phyloP scores from a whole-genome alignment of 1,140 invertebrate species.

The Apis dorsata region DNA sequence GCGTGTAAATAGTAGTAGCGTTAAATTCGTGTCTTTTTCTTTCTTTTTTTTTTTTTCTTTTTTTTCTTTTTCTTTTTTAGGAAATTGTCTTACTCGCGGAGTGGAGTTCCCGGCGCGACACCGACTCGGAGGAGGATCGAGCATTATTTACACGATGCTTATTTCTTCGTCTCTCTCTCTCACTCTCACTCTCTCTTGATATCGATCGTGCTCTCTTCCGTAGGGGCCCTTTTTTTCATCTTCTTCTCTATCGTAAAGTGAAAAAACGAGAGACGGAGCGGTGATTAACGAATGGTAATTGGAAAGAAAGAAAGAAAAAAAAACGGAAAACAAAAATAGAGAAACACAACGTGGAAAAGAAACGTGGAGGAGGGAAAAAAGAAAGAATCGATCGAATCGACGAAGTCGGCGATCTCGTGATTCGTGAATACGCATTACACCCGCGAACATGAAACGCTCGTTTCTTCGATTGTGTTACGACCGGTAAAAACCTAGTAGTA shows the following conservation, averaged over 20 bases:
- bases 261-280: too few relatives aligned
- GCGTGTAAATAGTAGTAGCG: slow-evolving; percentile 34
- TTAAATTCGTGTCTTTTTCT: slow-evolving; percentile 34
- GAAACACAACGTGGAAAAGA: neutral
- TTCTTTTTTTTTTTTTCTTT: neutral
- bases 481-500: slow-evolving; percentile 29
- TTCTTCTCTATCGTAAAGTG: too few relatives aligned
- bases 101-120: slow-evolving; percentile 32
- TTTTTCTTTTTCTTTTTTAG: slow-evolving; percentile 21
- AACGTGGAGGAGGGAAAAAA: neutral
- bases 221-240: neutral
- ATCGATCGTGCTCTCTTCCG: neutral
- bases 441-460: neutral
- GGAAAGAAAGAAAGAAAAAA: neutral
- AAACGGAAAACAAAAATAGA: neutral
- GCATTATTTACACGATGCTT: slow-evolving; percentile 27
- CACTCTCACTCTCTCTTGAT: neutral
- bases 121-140: slow-evolving; percentile 35
- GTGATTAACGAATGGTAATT: too few relatives aligned
- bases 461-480: neutral
- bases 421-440: slow-evolving; percentile 18
- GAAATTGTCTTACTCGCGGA: slow-evolving; percentile 53
- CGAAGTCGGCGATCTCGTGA: neutral
- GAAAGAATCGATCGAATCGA: neutral
- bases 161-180: neutral